Evolutionary conservation across 2,888 invertebrate genomes (phyloP), one percentile per base, ranked within the genome.

Genomic region (Nezara viridula): DNA sequence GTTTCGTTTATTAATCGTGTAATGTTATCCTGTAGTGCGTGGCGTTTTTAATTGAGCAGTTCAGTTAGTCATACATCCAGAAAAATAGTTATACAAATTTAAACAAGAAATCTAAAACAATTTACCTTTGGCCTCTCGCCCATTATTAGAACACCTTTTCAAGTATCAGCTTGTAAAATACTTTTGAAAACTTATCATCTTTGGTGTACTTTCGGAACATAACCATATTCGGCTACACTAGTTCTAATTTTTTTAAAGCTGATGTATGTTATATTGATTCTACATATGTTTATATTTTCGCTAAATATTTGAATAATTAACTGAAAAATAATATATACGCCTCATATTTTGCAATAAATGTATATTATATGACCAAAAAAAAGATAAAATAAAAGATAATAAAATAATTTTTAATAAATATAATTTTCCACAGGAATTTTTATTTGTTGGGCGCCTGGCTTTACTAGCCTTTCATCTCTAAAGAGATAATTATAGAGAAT

Each of bases 111-210:
- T 37, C 32, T n/a, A n/a, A 44, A 73, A 73, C 37, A n/a, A 77
- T 37, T 81, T 81, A 81, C 81, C 81, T 81, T 81, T 44, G 81
- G 81, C 81, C 81, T 44, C 81, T 10, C 40, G 4, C 24, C 44
- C 44, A 44, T 81, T 40, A 44, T 44, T 44, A 44, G 14, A 14
- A 81, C 81, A 81, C 44, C 81, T 44, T 81, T 81, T 47, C 44
- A 37, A 81, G 40, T 5, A 44, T 44, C 81, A 44, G 16, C 81
- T 81, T 81, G 44, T 81, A 24, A 47, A 44, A 81, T 81, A n/a
- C n/a, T 81, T 24, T 44, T 47, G 44, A n/a, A 14, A 81, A 44
- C 81, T 0, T 47, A n/a, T 47, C 81, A 47, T 81, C 24, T 81
- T 81, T 40, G n/a, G 14, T 24, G 44, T 81, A 81, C 44, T 81